Conservation (phyloP, 2,113 vertebrate species). For the Romanogobio albipinnatus region DNA sequence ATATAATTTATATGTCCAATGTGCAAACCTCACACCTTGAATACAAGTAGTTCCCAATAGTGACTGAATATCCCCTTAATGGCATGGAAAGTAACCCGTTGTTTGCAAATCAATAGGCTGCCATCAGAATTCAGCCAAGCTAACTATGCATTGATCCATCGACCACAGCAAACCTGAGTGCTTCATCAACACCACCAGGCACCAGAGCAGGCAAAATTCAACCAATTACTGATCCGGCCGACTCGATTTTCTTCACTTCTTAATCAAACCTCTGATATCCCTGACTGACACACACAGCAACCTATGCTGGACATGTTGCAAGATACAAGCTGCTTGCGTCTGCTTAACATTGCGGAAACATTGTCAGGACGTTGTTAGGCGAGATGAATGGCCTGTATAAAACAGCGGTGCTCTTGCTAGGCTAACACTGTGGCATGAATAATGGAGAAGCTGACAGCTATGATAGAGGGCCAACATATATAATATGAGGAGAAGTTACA, state of each 20-base stretch:
- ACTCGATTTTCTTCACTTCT: constrained; percentile 29
- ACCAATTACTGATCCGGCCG: constrained; percentile 3
- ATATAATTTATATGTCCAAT: too few relatives aligned
- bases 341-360: constrained; percentile 42
- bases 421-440: constrained; percentile 50
- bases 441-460: constrained; percentile 44
- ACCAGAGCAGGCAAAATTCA: constrained; percentile 18
- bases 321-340: constrained; percentile 45
- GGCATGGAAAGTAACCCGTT: not conserved
- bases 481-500: constrained; percentile 35
- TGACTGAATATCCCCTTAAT: not conserved
- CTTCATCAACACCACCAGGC: constrained; percentile 8
- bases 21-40: not conserved
- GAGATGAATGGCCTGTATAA: constrained; percentile 47
- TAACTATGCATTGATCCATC: constrained; percentile 23
- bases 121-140: constrained; percentile 34
- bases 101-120: constrained; percentile 38
- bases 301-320: not conserved
- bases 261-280: constrained; percentile 12
- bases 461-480: constrained; percentile 38
- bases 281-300: constrained; percentile 6
- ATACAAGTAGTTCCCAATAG: constrained; percentile 5
- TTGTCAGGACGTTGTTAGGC: constrained; percentile 46
- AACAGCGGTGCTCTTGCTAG: constrained; percentile 37
- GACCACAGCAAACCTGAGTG: not conserved